phyloP scores from a whole-genome alignment of 1,140 invertebrate genomes.

The Tetragonula clypearis region DNA sequence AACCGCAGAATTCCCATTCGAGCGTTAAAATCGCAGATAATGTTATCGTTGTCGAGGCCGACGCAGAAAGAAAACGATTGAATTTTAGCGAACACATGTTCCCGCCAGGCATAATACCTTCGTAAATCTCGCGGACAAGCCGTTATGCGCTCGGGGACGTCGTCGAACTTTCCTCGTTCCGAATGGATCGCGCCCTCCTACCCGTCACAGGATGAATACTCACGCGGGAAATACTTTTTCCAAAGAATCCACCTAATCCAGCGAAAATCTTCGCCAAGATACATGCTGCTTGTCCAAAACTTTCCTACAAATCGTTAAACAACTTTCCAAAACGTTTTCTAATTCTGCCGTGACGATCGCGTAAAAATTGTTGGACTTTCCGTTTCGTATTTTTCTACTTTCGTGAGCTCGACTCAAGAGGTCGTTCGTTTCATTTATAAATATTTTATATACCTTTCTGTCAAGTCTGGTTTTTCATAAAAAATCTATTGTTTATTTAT shows the following conservation, averaged over 20 bases:
- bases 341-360: not conserved
- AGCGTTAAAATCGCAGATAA: constrained; percentile 51
- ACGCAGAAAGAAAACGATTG: constrained; percentile 37
- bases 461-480: too few relatives aligned
- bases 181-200: constrained; percentile 13
- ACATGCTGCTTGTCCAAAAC: not conserved
- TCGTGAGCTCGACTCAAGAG: not conserved
- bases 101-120: constrained; percentile 35
- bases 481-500: not conserved
- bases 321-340: not conserved
- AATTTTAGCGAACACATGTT: constrained; percentile 49
- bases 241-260: not conserved
- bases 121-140: constrained; percentile 50
- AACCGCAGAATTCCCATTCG: constrained; percentile 37
- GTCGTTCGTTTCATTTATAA: too few relatives aligned
- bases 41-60: constrained; percentile 34
- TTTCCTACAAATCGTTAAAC: constrained; percentile 3
- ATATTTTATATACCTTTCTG: too few relatives aligned
- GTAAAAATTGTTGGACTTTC: not conserved
- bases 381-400: not conserved
- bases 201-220: constrained; percentile 15
- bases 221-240: constrained; percentile 15
- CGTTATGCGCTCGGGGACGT: constrained; percentile 5
- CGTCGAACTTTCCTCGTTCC: constrained; percentile 44
- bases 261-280: not conserved